Conservation (phyloP, 1,140 invertebrate genomes). For the Dermatophagoides farinae region DNA sequence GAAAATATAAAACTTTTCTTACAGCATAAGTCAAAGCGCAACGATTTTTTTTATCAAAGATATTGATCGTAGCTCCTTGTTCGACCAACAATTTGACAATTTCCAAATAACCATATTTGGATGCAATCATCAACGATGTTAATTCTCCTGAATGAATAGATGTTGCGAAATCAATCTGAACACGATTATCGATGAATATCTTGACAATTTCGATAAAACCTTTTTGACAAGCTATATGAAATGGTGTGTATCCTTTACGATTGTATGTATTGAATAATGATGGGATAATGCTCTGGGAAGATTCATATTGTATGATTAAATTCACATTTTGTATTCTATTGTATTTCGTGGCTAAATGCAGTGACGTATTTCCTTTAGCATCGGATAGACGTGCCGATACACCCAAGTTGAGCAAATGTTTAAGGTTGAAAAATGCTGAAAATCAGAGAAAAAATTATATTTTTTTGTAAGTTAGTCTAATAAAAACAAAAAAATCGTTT, state of each 20-base stretch:
- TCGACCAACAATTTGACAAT: conserved; percentile 28
- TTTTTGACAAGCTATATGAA: conserved; percentile 18
- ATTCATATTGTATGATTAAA: conserved; percentile 23
- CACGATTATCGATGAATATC: conserved; percentile 26
- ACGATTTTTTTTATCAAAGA: conserved; percentile 30
- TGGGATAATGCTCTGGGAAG: neutral
- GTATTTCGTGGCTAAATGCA: conserved; percentile 28
- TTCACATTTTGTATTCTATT: conserved; percentile 31
- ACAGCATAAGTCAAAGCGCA: conserved; percentile 31
- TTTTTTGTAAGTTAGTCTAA: neutral
- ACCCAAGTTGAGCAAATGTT: conserved; percentile 19
- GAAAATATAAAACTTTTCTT: neutral
- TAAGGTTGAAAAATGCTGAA: neutral
- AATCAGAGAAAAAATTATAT: neutral
- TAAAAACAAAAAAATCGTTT: conserved; percentile 26
- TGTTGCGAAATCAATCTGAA: conserved; percentile 27
- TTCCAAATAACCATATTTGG: conserved; percentile 26
- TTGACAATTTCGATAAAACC: conserved; percentile 26
- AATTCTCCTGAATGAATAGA: conserved; percentile 28
- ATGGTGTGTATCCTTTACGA: conserved; percentile 18
- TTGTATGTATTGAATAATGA: conserved; percentile 7
- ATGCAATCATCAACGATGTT: conserved; percentile 31
- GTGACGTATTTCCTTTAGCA: conserved; percentile 27
- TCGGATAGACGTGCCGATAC: conserved; percentile 23
- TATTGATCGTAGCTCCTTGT: conserved; percentile 26